Conservation (phyloP, 2,113 vertebrate genomes). For the Turdus rufiventris region DNA sequence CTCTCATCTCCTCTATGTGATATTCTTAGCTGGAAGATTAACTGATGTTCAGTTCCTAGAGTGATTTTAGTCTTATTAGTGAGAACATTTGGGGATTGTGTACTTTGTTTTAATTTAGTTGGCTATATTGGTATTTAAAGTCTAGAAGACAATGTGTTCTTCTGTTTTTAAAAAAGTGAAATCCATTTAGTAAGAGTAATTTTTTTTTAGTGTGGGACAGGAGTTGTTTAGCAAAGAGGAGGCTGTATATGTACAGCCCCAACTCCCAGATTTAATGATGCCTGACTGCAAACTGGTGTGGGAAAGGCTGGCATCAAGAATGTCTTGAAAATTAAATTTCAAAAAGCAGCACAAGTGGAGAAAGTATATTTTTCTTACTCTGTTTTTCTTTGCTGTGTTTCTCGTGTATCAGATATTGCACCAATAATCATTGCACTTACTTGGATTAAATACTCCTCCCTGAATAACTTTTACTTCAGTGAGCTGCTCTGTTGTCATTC, state of each 20-base stretch:
- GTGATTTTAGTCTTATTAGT: background rate
- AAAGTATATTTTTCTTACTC: background rate
- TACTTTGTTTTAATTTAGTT: background rate
- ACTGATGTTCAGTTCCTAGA: background rate
- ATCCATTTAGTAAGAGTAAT: background rate
- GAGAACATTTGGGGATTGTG: background rate
- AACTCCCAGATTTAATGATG: background rate
- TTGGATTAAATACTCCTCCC: background rate
- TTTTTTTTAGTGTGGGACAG: background rate
- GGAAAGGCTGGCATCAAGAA: background rate
- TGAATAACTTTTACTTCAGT: background rate
- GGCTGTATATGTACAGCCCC: background rate
- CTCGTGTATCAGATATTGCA: background rate
- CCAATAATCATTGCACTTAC: background rate
- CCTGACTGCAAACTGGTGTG: background rate
- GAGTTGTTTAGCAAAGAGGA: background rate
- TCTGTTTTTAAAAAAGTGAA: background rate
- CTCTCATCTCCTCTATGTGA: background rate
- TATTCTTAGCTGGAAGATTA: conserved; percentile 2
- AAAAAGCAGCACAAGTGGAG: background rate
- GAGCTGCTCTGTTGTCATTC: background rate
- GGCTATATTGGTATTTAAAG: background rate
- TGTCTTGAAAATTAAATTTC: background rate
- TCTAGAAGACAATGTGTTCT: background rate
- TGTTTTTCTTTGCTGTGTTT: background rate